These are phyloP conservation scores for Chelonia mydas DNA, from an alignment of 2,797 vertebrate genomes.

Conservation along the genomic window DNA sequence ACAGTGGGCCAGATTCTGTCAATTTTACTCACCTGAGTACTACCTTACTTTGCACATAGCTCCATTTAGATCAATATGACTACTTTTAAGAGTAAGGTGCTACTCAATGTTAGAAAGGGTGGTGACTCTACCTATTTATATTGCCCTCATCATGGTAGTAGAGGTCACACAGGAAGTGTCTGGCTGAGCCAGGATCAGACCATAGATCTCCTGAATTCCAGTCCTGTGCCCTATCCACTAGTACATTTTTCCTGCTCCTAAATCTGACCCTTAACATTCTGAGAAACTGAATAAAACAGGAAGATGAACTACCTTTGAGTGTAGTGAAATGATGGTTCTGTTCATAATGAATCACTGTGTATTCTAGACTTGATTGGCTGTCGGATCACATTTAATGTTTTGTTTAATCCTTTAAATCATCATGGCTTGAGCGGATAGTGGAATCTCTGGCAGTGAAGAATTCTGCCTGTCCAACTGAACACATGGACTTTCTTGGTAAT, in stretches of 20 bases:
- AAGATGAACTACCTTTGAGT: neutral
- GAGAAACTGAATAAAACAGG: neutral
- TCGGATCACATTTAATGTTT: neutral
- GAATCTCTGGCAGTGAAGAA: neutral
- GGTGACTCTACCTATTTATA: neutral
- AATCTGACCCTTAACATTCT: neutral
- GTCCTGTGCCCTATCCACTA: neutral
- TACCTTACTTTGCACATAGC: neutral
- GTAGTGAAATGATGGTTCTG: neutral
- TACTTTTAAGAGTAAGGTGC: neutral
- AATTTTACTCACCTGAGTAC: neutral
- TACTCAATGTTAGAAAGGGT: neutral
- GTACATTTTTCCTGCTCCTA: neutral
- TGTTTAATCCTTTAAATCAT: neutral
- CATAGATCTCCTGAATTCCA: neutral
- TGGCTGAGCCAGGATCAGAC: neutral
- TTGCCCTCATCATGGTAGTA: neutral
- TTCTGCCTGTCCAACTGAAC: neutral
- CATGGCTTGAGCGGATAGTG: neutral
- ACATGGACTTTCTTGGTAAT: neutral
- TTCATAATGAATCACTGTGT: neutral
- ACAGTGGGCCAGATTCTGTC: neutral
- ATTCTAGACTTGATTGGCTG: constrained; percentile 21
- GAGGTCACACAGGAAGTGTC: neutral
- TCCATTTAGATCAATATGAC: neutral